A percentile compares a stretch with the other conserved stretches of the same genome.
phyloP scores from a whole-genome alignment of 1,140 invertebrate species.

The Leguminivora glycinivorella region DNA sequence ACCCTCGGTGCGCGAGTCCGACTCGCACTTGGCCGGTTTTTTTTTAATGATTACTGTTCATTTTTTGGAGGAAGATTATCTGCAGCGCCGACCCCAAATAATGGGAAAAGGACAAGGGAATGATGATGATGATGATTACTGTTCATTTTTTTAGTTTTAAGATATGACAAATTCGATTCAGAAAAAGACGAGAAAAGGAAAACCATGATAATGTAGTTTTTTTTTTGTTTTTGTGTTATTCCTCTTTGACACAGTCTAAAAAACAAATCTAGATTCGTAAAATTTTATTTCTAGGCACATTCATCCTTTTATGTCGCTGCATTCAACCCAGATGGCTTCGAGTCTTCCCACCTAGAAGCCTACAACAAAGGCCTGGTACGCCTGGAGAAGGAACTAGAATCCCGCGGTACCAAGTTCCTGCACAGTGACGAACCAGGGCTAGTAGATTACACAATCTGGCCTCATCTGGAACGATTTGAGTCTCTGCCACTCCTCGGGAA shows the following conservation, averaged over 20 bases:
- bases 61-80: no score
- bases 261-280: slow-evolving; percentile 2
- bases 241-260: not conserved
- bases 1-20: no score
- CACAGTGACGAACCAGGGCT: slow-evolving; percentile 85
- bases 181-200: no score
- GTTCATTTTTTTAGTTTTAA: no score
- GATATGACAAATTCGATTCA: no score
- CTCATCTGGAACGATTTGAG: slow-evolving; percentile 89
- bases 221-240: slow-evolving; percentile 9
- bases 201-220: no score
- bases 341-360: slow-evolving; percentile 49
- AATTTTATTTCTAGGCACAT: slow-evolving; percentile 54
- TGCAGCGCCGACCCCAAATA: no score
- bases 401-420: slow-evolving; percentile 84
- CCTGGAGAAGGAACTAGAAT: slow-evolving; percentile 84
- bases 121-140: no score
- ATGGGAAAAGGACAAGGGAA: no score
- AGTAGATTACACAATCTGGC: slow-evolving; percentile 92
- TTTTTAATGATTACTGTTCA: no score
- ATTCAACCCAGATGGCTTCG: slow-evolving; percentile 56
- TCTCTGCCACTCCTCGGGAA: slow-evolving; percentile 80
- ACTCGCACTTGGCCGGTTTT: no score
- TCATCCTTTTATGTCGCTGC: slow-evolving; percentile 70
- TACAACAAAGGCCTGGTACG: slow-evolving; percentile 79